Conservation (phyloP, 2,797 vertebrate species). For the Gadopsis bispinosus region DNA sequence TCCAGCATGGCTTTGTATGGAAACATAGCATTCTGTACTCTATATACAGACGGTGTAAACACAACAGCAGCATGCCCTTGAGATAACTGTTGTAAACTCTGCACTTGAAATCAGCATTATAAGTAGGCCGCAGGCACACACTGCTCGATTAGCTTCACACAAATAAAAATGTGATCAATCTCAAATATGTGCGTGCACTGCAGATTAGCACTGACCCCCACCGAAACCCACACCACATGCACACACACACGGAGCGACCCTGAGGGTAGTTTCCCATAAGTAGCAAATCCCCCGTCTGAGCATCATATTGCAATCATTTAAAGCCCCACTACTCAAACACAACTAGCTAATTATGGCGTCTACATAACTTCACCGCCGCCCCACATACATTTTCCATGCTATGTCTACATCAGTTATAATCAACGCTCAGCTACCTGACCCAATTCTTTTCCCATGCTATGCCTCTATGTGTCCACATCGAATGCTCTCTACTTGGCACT, state of each 20-base stretch:
- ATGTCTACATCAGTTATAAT: constrained; percentile 63
- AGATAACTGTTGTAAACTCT: constrained; percentile 32
- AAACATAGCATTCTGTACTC: constrained; percentile 14
- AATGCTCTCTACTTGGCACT: constrained; percentile 32
- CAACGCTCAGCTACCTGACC: constrained; percentile 57
- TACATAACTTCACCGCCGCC: constrained; percentile 63
- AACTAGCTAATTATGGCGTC: constrained; percentile 77
- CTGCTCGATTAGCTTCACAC: constrained; percentile 37
- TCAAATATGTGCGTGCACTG: constrained; percentile 51
- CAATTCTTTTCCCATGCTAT: constrained; percentile 55
- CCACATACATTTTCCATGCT: constrained; percentile 73
- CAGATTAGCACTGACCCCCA: constrained; percentile 49
- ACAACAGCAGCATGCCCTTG: constrained; percentile 26
- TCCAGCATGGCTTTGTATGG: constrained; percentile 37
- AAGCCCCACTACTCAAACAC: constrained; percentile 71
- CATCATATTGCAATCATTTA: constrained; percentile 74
- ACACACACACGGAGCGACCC: constrained; percentile 19
- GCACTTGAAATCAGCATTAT: constrained; percentile 36
- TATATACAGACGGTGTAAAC: constrained; percentile 38
- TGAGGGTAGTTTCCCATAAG: constrained; percentile 63
- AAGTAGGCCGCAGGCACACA: constrained; percentile 27
- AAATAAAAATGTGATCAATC: constrained; percentile 59
- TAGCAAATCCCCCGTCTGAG: constrained; percentile 37
- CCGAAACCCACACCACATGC: constrained; percentile 24
- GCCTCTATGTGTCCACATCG: constrained; percentile 37